Conservation (phyloP, 2,888 invertebrate species). For the Drosophila monieri region DNA sequence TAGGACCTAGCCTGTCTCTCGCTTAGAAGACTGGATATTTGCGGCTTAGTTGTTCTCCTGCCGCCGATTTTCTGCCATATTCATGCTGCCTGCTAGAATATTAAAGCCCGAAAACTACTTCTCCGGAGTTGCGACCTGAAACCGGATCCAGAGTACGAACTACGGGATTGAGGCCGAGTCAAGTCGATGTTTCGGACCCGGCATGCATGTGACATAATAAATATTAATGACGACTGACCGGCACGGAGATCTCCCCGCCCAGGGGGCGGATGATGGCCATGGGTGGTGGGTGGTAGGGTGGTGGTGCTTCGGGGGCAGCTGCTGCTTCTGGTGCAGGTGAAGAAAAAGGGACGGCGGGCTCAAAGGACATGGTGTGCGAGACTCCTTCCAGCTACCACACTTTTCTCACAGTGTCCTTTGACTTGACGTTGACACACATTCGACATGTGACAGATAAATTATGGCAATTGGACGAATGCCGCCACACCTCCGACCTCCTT, state of each 20-base stretch:
- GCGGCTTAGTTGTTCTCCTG: neutral
- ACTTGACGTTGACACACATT: constrained; percentile 71
- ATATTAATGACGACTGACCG: constrained; percentile 81
- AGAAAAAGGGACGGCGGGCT: neutral
- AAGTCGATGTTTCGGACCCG: constrained; percentile 22
- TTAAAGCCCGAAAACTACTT: constrained; percentile 30
- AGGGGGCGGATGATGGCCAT: neutral
- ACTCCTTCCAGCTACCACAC: too few relatives aligned
- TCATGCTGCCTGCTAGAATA: constrained; percentile 66
- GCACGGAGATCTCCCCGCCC: constrained; percentile 43
- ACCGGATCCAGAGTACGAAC: neutral
- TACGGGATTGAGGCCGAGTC: neutral
- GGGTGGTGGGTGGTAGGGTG: constrained; percentile 3
- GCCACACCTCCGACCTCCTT: constrained; percentile 37
- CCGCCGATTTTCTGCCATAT: constrained; percentile 42
- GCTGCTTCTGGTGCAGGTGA: constrained; percentile 14
- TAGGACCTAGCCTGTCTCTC: too few relatives aligned
- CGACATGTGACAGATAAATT: constrained; percentile 79
- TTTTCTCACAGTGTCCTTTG: neutral
- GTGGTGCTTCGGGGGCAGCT: constrained; percentile 23
- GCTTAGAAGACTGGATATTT: neutral
- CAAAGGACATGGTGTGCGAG: too few relatives aligned
- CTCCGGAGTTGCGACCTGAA: constrained; percentile 4
- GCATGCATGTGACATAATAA: constrained; percentile 79
- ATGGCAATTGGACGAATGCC: constrained; percentile 70